These are phyloP conservation scores for Holcopasites calliopsidis DNA, from an alignment of 1,140 invertebrate species.

Conservation along the genomic window DNA sequence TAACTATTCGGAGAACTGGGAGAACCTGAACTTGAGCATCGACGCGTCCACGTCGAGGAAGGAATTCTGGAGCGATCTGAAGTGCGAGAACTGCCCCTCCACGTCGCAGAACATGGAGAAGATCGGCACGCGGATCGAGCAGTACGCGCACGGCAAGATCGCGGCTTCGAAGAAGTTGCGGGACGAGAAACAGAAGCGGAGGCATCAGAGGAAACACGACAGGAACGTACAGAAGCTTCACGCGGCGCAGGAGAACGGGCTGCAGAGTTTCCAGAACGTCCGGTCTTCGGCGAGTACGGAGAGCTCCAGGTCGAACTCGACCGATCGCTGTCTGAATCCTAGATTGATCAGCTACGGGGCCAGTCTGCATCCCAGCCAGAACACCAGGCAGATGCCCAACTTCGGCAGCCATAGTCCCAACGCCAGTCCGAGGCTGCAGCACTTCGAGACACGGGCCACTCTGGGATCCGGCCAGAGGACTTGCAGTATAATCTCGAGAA, in stretches of 20 bases:
- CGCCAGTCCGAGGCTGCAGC: constrained; percentile 74
- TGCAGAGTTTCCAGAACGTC: constrained; percentile 24
- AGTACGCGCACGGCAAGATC: constrained; percentile 61
- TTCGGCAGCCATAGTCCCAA: constrained; percentile 76
- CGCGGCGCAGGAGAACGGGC: neutral
- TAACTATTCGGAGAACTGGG: constrained; percentile 78
- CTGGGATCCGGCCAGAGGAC: constrained; percentile 35
- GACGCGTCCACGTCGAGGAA: constrained; percentile 67
- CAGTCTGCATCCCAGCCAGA: constrained; percentile 76
- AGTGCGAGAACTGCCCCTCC: constrained; percentile 75
- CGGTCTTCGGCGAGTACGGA: constrained; percentile 68
- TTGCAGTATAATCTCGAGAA: constrained; percentile 41
- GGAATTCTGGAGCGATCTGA: constrained; percentile 76
- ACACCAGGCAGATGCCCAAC: constrained; percentile 76
- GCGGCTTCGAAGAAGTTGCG: constrained; percentile 51
- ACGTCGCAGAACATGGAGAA: constrained; percentile 70
- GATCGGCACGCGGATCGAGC: constrained; percentile 68
- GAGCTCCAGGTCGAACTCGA: constrained; percentile 76
- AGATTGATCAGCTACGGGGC: constrained; percentile 71
- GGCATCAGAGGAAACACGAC: constrained; percentile 70
- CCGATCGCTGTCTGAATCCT: constrained; percentile 72
- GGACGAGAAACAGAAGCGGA: constrained; percentile 66
- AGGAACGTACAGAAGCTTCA: constrained; percentile 46
- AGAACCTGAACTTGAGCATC: constrained; percentile 76
- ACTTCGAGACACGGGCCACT: constrained; percentile 69